phyloP scores from a whole-genome alignment of 2,888 invertebrate genomes.

The Cyclophora albipunctata region DNA sequence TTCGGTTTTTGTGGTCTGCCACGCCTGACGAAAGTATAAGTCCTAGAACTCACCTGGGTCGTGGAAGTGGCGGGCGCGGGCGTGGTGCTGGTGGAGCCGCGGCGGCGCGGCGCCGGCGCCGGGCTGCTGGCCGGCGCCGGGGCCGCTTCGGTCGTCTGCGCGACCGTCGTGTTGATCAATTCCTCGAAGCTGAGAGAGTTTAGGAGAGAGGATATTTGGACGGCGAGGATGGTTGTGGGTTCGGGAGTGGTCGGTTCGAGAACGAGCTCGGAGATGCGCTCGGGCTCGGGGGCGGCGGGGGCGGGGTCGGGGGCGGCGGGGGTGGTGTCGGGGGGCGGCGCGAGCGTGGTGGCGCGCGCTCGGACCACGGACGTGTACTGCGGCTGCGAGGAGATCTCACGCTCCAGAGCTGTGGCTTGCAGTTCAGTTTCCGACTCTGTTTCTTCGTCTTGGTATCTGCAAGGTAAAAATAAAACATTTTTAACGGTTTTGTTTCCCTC shows the following conservation, averaged over 20 bases:
- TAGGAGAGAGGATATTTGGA: slow-evolving; percentile 63
- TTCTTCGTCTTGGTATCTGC: slow-evolving; percentile 46
- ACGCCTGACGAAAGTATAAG: slow-evolving; percentile 62
- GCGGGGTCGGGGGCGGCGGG: slow-evolving; percentile 40
- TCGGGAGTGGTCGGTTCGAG: slow-evolving; percentile 37
- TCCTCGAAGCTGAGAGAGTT: slow-evolving; percentile 46
- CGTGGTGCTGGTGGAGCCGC: slow-evolving; percentile 39
- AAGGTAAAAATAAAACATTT: slow-evolving; percentile 9
- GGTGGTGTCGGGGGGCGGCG: slow-evolving; percentile 35
- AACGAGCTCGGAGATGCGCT: slow-evolving; percentile 38
- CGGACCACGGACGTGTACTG: slow-evolving; percentile 60
- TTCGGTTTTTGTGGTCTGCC: slow-evolving; percentile 57
- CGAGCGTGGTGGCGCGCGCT: slow-evolving; percentile 45
- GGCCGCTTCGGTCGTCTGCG: slow-evolving; percentile 32
- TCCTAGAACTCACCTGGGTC: slow-evolving; percentile 75
- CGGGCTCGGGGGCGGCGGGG: slow-evolving; percentile 44
- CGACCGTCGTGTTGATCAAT: slow-evolving; percentile 32
- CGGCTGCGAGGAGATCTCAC: slow-evolving; percentile 60
- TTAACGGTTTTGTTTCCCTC: too few species aligned
- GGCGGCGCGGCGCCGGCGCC: slow-evolving; percentile 34
- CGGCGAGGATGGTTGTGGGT: slow-evolving; percentile 60
- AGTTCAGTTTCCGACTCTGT: slow-evolving; percentile 36
- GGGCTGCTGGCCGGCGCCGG: slow-evolving; percentile 27
- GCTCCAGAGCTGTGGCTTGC: slow-evolving; percentile 54
- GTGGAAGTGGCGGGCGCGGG: slow-evolving; percentile 37